These are phyloP conservation scores for Drosophila hydei DNA, from an alignment of 1,140 invertebrate species.

Conservation along the genomic window DNA sequence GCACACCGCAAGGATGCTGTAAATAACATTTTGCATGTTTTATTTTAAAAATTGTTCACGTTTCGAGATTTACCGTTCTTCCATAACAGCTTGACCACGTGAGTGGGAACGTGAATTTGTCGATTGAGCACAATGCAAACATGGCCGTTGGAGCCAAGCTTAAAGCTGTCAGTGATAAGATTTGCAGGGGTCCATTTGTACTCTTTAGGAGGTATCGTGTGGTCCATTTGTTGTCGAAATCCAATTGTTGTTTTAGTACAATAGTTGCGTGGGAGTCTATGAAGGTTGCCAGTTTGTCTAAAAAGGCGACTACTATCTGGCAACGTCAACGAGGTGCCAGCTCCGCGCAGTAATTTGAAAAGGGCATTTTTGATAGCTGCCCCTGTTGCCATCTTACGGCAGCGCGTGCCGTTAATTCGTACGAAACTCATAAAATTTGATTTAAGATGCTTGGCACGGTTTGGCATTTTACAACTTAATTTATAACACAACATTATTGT, in stretches of 20 bases:
- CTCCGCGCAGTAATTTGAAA: slow-evolving; percentile 55
- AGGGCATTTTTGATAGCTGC: slow-evolving; percentile 31
- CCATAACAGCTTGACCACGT: slow-evolving; percentile 84
- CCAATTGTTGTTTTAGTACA: slow-evolving; percentile 76
- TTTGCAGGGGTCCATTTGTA: slow-evolving; percentile 67
- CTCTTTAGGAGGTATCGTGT: slow-evolving; percentile 64
- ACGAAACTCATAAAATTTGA: slow-evolving; percentile 51
- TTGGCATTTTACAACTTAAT: slow-evolving; percentile 9
- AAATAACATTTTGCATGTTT: slow-evolving; percentile 35
- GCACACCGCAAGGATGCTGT: slow-evolving; percentile 87
- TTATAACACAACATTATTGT: slow-evolving; percentile 3
- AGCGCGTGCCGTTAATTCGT: slow-evolving; percentile 40
- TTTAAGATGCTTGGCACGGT: slow-evolving; percentile 33
- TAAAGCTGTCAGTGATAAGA: slow-evolving; percentile 62
- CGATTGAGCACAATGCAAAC: slow-evolving; percentile 85
- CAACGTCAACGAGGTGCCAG: slow-evolving; percentile 22
- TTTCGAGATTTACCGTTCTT: slow-evolving; percentile 84
- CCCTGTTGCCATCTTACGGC: slow-evolving; percentile 55
- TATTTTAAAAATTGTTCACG: slow-evolving; percentile 20
- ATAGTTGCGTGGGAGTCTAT: slow-evolving; percentile 37
- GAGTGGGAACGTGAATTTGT: slow-evolving; percentile 80
- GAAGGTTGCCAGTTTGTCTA: slow-evolving; percentile 26
- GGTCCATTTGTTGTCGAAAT: slow-evolving; percentile 71
- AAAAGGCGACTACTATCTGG: slow-evolving; percentile 28
- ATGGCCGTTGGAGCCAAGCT: slow-evolving; percentile 73